Conservation (phyloP, 1,140 invertebrate species). For the Cyclina sinensis region DNA sequence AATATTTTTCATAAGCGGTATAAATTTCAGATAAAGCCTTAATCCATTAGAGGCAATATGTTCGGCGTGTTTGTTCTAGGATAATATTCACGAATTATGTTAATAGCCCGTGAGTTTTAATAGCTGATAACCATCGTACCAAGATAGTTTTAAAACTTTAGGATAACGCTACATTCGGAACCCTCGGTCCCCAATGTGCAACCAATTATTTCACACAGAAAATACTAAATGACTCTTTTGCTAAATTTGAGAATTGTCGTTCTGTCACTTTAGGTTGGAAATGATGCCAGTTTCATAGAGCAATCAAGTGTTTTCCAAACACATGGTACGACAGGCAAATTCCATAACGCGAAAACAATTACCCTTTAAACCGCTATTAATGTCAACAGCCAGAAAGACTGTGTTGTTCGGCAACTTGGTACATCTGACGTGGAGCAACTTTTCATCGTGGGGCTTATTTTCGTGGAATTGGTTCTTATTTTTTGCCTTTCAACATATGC, state of each 20-base stretch:
- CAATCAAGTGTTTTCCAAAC: slow-evolving; percentile 30
- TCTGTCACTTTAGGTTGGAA: neutral
- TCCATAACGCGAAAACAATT: slow-evolving; percentile 28
- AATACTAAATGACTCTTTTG: slow-evolving; percentile 40
- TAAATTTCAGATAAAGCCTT: slow-evolving; percentile 25
- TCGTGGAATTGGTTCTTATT: slow-evolving; percentile 11
- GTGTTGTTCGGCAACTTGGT: neutral
- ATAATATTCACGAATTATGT: slow-evolving; percentile 15
- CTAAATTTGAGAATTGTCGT: slow-evolving; percentile 39
- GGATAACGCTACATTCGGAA: slow-evolving; percentile 10
- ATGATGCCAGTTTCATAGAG: slow-evolving; percentile 26
- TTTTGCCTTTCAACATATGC: slow-evolving; percentile 22
- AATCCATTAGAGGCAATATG: slow-evolving; percentile 32
- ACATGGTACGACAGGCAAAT: slow-evolving; percentile 2
- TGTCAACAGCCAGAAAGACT: neutral
- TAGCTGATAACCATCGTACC: slow-evolving; percentile 13
- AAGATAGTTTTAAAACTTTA: slow-evolving; percentile 1
- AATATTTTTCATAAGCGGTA: slow-evolving; percentile 49
- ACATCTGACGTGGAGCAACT: neutral
- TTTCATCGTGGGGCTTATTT: slow-evolving; percentile 26
- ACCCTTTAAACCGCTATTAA: slow-evolving; percentile 38
- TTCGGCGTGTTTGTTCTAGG: slow-evolving; percentile 17
- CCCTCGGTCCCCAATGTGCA: slow-evolving; percentile 25
- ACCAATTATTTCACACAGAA: slow-evolving; percentile 43
- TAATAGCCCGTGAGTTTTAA: slow-evolving; percentile 31